Evolutionary conservation across 2,888 invertebrate genomes (phyloP).

Genomic region (Venusia cambrica): DNA sequence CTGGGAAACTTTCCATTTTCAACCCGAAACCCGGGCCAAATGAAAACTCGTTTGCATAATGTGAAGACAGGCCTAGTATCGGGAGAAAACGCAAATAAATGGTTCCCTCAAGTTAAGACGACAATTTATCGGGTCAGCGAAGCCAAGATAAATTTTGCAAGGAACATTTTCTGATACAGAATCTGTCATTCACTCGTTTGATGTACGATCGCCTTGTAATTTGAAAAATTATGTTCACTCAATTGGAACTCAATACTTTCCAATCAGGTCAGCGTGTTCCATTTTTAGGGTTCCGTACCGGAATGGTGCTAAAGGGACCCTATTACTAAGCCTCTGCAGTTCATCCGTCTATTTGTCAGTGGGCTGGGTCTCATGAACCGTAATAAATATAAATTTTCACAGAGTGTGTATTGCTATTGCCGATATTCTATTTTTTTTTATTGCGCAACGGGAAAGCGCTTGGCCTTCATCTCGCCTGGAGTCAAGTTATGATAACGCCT

Average conservation of each 20-base stretch:
- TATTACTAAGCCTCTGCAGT: too few relatives aligned
- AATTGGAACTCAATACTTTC: slow-evolving; percentile 9
- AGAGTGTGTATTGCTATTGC: too few relatives aligned
- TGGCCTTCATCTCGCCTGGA: too few relatives aligned
- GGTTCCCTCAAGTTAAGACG: slow-evolving; percentile 64
- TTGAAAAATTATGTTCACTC: slow-evolving; percentile 32
- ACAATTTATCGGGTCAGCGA: slow-evolving; percentile 69
- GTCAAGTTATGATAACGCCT: too few relatives aligned
- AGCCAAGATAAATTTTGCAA: slow-evolving; percentile 60
- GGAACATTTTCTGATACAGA: slow-evolving; percentile 55
- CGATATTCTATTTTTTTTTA: too few relatives aligned
- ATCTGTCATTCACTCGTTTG: slow-evolving; percentile 49
- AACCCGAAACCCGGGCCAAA: slow-evolving; percentile 46
- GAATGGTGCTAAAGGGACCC: too few relatives aligned
- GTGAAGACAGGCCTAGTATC: slow-evolving; percentile 60
- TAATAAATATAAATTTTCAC: too few relatives aligned
- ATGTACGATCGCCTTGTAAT: slow-evolving; percentile 38
- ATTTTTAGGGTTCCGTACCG: too few relatives aligned
- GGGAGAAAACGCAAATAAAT: slow-evolving; percentile 69
- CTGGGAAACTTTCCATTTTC: slow-evolving; percentile 42
- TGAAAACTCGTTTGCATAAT: slow-evolving; percentile 68
- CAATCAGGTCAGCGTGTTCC: too few relatives aligned
- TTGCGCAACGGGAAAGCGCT: too few relatives aligned
- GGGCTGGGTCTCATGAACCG: too few relatives aligned
- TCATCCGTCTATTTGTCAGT: too few relatives aligned